Evolutionary conservation across 2,888 invertebrate species (phyloP).

Genomic region (Scaptomyza parva): DNA sequence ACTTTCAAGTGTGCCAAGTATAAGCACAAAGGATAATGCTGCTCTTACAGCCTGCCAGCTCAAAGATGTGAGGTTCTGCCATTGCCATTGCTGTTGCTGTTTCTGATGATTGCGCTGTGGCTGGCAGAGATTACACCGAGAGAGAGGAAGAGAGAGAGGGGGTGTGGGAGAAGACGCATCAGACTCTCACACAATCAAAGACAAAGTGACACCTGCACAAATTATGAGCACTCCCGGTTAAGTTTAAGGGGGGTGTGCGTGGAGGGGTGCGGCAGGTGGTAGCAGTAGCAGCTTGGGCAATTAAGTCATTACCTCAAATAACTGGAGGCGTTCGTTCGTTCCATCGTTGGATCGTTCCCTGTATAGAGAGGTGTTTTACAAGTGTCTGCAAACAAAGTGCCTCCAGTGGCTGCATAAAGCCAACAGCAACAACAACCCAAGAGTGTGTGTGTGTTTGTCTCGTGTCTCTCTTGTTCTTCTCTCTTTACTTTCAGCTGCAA

Average conservation of each 20-base stretch:
- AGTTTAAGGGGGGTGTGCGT: too few relatives aligned
- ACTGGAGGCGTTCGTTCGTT: constrained; percentile 50
- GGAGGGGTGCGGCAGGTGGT: constrained; percentile 16
- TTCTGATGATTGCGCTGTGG: constrained; percentile 62
- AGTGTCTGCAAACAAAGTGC: constrained; percentile 73
- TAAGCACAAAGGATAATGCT: constrained; percentile 48
- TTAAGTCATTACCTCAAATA: constrained; percentile 78
- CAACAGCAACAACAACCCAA: constrained; percentile 17
- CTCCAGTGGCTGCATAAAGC: constrained; percentile 62
- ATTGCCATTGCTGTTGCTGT: constrained; percentile 8
- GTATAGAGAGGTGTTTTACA: constrained; percentile 76
- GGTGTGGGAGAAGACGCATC: constrained; percentile 68
- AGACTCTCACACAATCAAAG: constrained; percentile 74
- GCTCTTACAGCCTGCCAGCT: constrained; percentile 5
- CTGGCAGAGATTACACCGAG: constrained; percentile 74
- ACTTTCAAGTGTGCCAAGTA: constrained; percentile 45
- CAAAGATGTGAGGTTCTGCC: constrained; percentile 1
- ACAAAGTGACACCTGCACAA: constrained; percentile 79
- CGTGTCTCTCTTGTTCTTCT: constrained; percentile 14
- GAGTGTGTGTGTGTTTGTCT: constrained; percentile 39
- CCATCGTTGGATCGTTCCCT: constrained; percentile 13
- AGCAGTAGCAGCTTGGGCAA: constrained; percentile 60
- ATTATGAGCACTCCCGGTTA: constrained; percentile 55
- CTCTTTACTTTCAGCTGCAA: constrained; percentile 63
- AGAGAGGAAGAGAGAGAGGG: too few relatives aligned